Evolutionary conservation across 2,888 invertebrate species (phyloP), one percentile per base, ranked within the genome.

Genomic region (Netelia virgata): DNA sequence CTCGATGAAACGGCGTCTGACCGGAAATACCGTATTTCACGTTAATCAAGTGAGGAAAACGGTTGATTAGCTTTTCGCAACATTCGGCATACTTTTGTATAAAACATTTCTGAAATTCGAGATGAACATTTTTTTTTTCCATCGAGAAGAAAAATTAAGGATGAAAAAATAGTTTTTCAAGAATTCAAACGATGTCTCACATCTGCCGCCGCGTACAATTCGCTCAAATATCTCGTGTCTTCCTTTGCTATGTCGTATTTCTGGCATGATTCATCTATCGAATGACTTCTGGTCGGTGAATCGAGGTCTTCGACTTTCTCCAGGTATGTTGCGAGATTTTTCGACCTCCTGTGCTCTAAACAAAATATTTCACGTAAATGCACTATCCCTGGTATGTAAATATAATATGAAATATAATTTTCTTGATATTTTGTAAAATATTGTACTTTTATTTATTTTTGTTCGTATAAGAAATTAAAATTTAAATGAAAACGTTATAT

Each of bases 1-100:
- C 87, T 18, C 87, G 85, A 82, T 90, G 90, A 74, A 90, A 89
- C 0, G 90, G 89, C 2, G 90, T 90, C 16, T 88, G 72, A 20
- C 89, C 90, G 11, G 78, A 87, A 14, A 80, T 84, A 36, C 63
- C 66, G 8, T 82, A 72, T 63, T 75, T 86, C 1, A 81, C 74
- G 72, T 89, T 89, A 23, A 90, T 82, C 59, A 89, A 47, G 20
- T 81, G 73, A 1, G 89, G 89, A 82, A 83, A 88, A 57, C 78
- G 74, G 14, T 82, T 79, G 18, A 83, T 50, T 8, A 89, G 61
- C 68, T 87, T 79, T 36, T 86, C 83, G 36, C 89, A 90, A 50
- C 83, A 86, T 11, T 84, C 43, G 0, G 86, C 86, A 69, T 82
- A 85, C 28, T 81, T 69, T 59, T 77, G 82, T 14, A 86, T 82